phyloP scores from a whole-genome alignment of 2,797 vertebrate species.

The Dryobates pubescens region DNA sequence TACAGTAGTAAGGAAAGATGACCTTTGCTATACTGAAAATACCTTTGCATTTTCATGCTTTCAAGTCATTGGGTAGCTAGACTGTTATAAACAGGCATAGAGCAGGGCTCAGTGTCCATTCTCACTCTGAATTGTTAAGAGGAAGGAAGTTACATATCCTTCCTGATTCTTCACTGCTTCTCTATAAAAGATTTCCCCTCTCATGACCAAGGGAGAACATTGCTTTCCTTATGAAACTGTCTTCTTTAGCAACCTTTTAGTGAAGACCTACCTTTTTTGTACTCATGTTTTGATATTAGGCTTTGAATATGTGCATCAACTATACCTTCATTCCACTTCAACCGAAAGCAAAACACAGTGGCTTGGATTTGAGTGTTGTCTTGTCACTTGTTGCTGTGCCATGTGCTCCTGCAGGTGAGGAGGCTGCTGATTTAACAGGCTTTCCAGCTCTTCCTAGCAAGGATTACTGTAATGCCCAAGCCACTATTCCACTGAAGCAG shows the following conservation, averaged over 20 bases:
- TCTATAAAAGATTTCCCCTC: background rate
- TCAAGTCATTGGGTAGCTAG: background rate
- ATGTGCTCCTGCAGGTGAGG: slow-evolving; percentile 7
- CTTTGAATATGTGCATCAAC: background rate
- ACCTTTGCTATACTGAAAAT: background rate
- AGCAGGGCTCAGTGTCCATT: background rate
- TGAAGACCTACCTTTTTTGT: background rate
- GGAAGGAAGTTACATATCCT: background rate
- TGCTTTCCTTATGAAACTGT: background rate
- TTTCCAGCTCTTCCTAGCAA: background rate
- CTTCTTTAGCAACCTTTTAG: background rate
- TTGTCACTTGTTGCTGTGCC: slow-evolving; percentile 19
- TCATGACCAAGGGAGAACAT: background rate
- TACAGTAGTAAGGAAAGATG: background rate
- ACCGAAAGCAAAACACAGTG: background rate
- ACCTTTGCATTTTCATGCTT: background rate
- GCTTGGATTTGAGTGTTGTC: background rate
- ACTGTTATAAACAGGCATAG: background rate
- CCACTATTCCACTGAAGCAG: background rate
- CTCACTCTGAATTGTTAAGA: background rate
- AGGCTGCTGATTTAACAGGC: slow-evolving; percentile 5
- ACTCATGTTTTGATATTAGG: background rate
- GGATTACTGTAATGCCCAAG: slow-evolving; percentile 24
- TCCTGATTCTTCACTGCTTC: background rate
- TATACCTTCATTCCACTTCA: background rate